These are phyloP conservation scores for Serrognathus titanus DNA, from an alignment of 2,888 invertebrate species.

Conservation along the genomic window DNA sequence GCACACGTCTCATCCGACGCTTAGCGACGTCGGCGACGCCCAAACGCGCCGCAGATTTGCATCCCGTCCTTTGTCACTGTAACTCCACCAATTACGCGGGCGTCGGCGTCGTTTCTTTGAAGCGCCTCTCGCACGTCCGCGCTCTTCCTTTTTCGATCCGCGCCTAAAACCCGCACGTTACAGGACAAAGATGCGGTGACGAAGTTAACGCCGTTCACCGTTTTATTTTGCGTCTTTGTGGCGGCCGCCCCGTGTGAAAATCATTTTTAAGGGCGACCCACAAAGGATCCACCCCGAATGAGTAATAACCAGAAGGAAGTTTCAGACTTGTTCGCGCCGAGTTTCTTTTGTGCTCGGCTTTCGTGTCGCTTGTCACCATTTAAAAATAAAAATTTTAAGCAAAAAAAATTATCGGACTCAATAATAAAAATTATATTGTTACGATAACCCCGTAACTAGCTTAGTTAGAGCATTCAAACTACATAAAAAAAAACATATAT, in stretches of 20 bases:
- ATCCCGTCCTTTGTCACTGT: conserved; percentile 36
- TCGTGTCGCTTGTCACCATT: not conserved
- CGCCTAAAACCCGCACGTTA: not conserved
- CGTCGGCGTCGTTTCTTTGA: conserved; percentile 21
- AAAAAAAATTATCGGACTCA: no score
- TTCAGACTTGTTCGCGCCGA: conserved; percentile 29
- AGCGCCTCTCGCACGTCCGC: conserved; percentile 9
- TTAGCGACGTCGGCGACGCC: conserved; percentile 32
- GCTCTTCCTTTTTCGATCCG: conserved; percentile 7
- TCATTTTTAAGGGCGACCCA: conserved; percentile 38
- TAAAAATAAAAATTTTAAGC: no score
- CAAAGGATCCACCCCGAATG: conserved; percentile 34
- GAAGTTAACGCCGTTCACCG: conserved; percentile 28
- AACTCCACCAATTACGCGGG: conserved; percentile 33
- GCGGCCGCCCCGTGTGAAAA: conserved; percentile 36
- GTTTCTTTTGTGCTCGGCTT: conserved; percentile 22
- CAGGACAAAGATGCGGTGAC: conserved; percentile 9
- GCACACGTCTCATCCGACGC: conserved; percentile 32
- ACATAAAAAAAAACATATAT: no score
- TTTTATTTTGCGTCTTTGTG: conserved; percentile 40
- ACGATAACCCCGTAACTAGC: no score
- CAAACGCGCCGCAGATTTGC: conserved; percentile 32
- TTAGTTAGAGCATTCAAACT: no score
- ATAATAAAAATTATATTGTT: no score
- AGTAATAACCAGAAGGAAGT: conserved; percentile 33